Percentiles rank a stretch among this genome's conserved stretches.
These are phyloP conservation scores for Platichthys stellatus DNA, from an alignment of 2,113 vertebrate species.

Conservation along the genomic window DNA sequence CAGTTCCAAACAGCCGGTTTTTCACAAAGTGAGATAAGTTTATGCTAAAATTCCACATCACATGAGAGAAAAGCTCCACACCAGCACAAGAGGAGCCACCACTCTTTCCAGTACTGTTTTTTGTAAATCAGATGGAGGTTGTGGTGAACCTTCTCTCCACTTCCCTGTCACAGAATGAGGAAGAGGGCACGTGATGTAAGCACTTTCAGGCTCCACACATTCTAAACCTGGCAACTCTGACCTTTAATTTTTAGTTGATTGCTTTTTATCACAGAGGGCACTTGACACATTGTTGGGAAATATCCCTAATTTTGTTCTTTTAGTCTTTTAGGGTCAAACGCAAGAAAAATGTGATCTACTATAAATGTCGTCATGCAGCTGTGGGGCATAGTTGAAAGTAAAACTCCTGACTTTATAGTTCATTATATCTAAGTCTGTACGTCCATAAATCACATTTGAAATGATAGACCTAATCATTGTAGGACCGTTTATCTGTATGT, in stretches of 20 bases:
- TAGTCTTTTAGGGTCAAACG: background rate
- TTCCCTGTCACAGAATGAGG: constrained; percentile 62
- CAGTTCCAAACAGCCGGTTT: background rate
- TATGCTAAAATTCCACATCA: constrained; percentile 33
- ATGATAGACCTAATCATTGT: too few species aligned
- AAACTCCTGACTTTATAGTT: background rate
- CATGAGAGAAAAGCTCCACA: constrained; percentile 48
- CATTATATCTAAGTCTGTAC: background rate
- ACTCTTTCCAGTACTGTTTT: background rate
- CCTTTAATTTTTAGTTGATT: background rate
- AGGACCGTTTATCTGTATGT: background rate
- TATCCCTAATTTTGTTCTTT: background rate
- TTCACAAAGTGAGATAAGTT: background rate
- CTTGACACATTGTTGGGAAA: constrained; percentile 24
- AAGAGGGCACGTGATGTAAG: constrained; percentile 45
- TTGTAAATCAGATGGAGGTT: background rate
- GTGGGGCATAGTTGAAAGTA: background rate
- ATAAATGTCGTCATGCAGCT: background rate
- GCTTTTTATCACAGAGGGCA: background rate
- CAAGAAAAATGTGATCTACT: background rate
- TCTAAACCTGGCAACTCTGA: constrained; percentile 2
- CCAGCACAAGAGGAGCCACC: background rate
- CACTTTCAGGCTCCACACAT: background rate
- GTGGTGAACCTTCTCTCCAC: constrained; percentile 29
- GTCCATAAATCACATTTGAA: too few species aligned